Percentiles rank a stretch among this genome's conserved stretches.
phyloP scores from a whole-genome alignment of 2,797 vertebrate genomes.

The Acanthornis magna region DNA sequence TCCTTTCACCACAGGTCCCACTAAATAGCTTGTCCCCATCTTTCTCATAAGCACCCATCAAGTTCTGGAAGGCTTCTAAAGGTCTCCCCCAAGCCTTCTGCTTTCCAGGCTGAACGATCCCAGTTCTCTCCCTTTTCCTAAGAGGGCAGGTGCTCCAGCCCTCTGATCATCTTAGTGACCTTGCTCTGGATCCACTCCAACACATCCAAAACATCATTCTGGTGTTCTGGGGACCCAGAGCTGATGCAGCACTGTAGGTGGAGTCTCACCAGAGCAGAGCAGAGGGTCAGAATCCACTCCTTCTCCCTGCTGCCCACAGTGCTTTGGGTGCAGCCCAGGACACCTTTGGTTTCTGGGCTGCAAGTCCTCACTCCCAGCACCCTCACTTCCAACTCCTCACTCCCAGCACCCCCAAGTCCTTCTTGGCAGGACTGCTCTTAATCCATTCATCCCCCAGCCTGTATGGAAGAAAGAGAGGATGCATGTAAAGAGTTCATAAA shows the following conservation, averaged over 20 bases:
- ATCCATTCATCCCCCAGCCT: background rate
- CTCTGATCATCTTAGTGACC: background rate
- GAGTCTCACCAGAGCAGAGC: background rate
- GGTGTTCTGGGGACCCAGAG: background rate
- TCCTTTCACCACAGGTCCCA: background rate
- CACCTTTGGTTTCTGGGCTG: fast-evolving
- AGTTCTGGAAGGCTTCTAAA: background rate
- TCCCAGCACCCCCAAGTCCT: background rate
- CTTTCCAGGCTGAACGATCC: background rate
- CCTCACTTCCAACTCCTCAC: background rate
- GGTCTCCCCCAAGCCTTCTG: fast-evolving
- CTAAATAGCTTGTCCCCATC: background rate
- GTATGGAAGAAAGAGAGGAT: background rate
- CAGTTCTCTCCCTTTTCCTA: background rate
- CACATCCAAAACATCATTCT: background rate
- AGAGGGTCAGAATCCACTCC: background rate
- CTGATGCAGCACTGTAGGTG: background rate
- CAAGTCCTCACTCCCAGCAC: background rate
- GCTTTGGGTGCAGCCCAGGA: background rate
- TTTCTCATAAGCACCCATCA: background rate
- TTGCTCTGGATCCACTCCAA: background rate
- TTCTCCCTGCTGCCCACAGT: fast-evolving
- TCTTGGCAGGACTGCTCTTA: background rate
- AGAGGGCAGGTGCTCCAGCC: background rate
- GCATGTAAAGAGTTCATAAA: background rate